Conservation (phyloP, 2,888 invertebrate species). For the Drosophila sordidula region DNA sequence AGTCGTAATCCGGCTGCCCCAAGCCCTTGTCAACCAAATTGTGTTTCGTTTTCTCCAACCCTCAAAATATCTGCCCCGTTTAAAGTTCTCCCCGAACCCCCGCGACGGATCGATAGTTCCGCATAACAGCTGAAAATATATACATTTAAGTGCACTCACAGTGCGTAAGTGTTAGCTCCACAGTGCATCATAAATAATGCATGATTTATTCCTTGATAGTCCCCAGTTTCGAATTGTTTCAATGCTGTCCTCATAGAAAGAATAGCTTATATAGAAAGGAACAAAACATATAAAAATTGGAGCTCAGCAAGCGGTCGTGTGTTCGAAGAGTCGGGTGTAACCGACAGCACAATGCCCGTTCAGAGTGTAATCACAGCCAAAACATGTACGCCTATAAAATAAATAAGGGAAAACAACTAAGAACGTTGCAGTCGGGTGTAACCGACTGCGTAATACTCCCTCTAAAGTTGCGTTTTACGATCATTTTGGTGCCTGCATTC, state of each 20-base stretch:
- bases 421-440: too few species aligned
- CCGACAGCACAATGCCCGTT: too few species aligned
- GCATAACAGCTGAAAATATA: background rate
- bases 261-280: background rate
- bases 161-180: too few species aligned
- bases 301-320: slow-evolving; percentile 32
- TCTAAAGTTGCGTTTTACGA: too few species aligned
- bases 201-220: background rate
- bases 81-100: too few species aligned
- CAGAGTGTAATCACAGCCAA: too few species aligned
- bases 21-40: slow-evolving; percentile 22
- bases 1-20: slow-evolving; percentile 27
- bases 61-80: background rate
- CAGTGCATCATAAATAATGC: too few species aligned
- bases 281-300: background rate
- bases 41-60: slow-evolving; percentile 2
- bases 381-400: too few species aligned
- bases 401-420: too few species aligned
- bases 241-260: background rate
- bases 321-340: slow-evolving; percentile 2
- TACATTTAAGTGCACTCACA: slow-evolving; percentile 20
- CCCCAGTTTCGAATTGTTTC: background rate
- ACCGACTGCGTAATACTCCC: too few species aligned
- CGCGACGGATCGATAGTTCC: slow-evolving; percentile 13
- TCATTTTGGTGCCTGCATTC: too few species aligned